Conservation (phyloP, 1,140 invertebrate species). For the Papilio polyxenes region DNA sequence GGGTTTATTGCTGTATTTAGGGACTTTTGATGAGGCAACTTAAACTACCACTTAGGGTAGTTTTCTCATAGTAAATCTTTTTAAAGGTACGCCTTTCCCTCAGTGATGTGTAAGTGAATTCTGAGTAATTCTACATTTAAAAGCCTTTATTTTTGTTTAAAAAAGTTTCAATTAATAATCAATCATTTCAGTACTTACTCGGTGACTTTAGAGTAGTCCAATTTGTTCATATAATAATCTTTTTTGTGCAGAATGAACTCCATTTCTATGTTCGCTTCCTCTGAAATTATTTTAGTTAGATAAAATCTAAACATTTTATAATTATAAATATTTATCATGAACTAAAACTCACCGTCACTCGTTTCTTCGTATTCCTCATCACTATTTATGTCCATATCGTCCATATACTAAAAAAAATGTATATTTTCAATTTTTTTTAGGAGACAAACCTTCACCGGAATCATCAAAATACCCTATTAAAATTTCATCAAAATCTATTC, state of each 20-base stretch:
- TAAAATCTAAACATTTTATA: not conserved
- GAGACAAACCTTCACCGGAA: no score
- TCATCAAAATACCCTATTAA: no score
- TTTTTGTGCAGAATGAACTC: constrained; percentile 94
- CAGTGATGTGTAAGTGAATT: no score
- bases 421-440: constrained; percentile 19
- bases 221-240: constrained; percentile 95
- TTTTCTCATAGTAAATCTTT: no score
- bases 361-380: constrained; percentile 72
- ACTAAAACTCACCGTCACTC: constrained; percentile 64
- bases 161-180: no score
- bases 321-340: not conserved
- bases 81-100: no score
- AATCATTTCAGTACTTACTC: constrained; percentile 78
- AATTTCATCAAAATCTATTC: no score
- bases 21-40: no score
- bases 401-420: constrained; percentile 69
- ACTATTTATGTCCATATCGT: constrained; percentile 74
- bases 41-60: no score
- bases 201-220: constrained; percentile 88
- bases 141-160: no score
- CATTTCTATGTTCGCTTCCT: constrained; percentile 82
- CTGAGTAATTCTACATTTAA: no score
- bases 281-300: constrained; percentile 51
- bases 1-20: no score